Evolutionary conservation across 1,140 invertebrate species (phyloP), one percentile per base, ranked within the genome.

Genomic region (Drosophila ogumai): DNA sequence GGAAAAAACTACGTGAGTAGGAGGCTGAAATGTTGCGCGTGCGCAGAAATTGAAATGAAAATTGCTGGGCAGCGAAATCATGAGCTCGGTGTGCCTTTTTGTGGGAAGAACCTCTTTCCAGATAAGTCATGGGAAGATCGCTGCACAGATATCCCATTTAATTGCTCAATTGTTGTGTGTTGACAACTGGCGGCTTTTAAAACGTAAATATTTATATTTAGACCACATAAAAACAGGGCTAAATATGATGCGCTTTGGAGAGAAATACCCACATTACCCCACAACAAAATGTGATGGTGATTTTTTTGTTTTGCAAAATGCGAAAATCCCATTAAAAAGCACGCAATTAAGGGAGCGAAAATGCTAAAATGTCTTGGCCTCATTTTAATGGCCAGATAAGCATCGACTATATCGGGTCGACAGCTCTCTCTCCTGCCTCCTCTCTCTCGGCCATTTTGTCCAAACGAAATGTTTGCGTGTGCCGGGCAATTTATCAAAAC

Each of bases 121-220:
- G 79, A 65, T 81, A 81, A 76, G 60, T 76, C 73, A 54, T 76
- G 78, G 77, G 77, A 81, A 81, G 78, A 75, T 64, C 46, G 36
- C 12, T 19, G n/a, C 17, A 6, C 9, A 65, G 72, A 74, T 74
- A 36, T 31, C 41, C 8, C 40, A 41, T 55, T 56, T 81, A 82
- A 82, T 82, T 81, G 74, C 67, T 82, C 58, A 81, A 82, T 82
- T 82, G 79, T 82, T 82, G 79, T 82, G 79, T 82, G 79, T 82
- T 81, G 79, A 82, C 79, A 82, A 78, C 59, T 64, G 41, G 34
- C 25, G 15, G 43, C 60, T 36, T 56, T 31, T 44, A 38, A 63
- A 61, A 66, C 60, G 56, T 52, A 72, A 71, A 66, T 74, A 79
- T 74, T 79, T 80, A 52, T 74, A 58, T 59, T 52, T 25, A 49